phyloP scores from a whole-genome alignment of 2,888 invertebrate species.

The Gastracanthus pulcherrimus region DNA sequence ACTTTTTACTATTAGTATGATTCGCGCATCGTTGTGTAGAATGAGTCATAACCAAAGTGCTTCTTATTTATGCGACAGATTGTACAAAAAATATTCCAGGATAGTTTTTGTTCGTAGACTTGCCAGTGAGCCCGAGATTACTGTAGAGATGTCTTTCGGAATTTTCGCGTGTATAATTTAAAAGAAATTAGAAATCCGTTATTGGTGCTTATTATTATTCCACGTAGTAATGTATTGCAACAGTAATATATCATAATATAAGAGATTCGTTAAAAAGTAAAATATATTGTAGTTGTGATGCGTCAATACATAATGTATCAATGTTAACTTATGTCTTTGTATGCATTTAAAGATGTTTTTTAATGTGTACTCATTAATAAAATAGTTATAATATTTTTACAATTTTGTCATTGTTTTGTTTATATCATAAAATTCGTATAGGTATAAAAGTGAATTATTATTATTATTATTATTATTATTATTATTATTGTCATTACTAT shows the following conservation, averaged over 20 bases:
- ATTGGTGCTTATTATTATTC: constrained; percentile 20
- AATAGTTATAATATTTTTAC: constrained; percentile 50
- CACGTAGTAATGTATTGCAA: constrained; percentile 1
- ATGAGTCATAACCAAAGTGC: constrained; percentile 56
- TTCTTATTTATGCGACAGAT: constrained; percentile 53
- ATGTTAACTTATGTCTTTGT: constrained; percentile 54
- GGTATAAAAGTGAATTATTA: no score
- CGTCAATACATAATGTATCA: constrained; percentile 23
- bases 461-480: no score
- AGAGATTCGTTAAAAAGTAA: constrained; percentile 28
- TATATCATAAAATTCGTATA: neutral
- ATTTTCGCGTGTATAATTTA: neutral
- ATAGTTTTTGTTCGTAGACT: neutral
- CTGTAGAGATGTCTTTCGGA: neutral
- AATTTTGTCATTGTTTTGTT: neutral
- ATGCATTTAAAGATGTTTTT: constrained; percentile 56
- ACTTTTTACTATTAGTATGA: neutral
- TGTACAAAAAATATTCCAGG: constrained; percentile 25
- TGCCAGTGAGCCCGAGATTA: constrained; percentile 10
- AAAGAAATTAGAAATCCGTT: neutral
- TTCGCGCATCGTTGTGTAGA: constrained; percentile 14
- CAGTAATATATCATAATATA: neutral
- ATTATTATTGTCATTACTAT: no score
- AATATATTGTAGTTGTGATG: constrained; percentile 30
- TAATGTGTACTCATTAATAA: constrained; percentile 52